Base-by-base conservation (phyloP, 37 sponge, comb jelly and placozoan genomes). In the Beroe forskalii region DNA sequence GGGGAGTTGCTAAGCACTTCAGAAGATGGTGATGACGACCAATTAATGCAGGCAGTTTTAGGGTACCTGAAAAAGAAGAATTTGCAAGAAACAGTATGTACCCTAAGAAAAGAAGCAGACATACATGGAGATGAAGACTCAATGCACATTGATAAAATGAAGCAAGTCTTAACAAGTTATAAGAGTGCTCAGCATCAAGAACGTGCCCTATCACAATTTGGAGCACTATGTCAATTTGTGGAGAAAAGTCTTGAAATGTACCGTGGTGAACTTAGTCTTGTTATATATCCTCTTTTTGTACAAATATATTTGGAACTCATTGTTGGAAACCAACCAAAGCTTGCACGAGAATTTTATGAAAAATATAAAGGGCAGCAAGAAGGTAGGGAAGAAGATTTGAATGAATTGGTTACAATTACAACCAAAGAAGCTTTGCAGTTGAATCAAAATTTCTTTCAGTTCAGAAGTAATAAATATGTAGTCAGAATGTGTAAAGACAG, bases 111-210 rank as follows among this genome's bases (percentile, higher is more conserved):
- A 43, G 86, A 80, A 24, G 86, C 86, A 44, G 55, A 80, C n/a
- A 80, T 80, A 42, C 86, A 80, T 6, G 86, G 86, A 44, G 86
- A 80, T 44, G 86, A 80, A 25, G 86, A 80, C 42, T 41, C 55
- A 44, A 32, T 80, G n/a, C 86, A 80, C 40, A 38, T 80, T 41
- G 86, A 80, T 25, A 80, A 80, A 23, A 80, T 80, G 86, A 80
- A 80, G 28, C 86, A 80, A 37, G 86, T 80, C 42, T 48, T 80
- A 3, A 80, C 86, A 12, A 80, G 38, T 8, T 80, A 80, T 37
- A 80, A 80, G 86, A 80, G 86, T 43, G 86, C 86, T 44, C 86
- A 80, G 30, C 86, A 80, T 27, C 86, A 80, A 24, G 86, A 80
- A 37, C 44, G 55, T 4, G 86, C 86, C n/a, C 31, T 80, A 48